Evolutionary conservation across 2,888 invertebrate species (phyloP), one percentile per base, ranked within the genome.

Genomic region (Atrina japonica): DNA sequence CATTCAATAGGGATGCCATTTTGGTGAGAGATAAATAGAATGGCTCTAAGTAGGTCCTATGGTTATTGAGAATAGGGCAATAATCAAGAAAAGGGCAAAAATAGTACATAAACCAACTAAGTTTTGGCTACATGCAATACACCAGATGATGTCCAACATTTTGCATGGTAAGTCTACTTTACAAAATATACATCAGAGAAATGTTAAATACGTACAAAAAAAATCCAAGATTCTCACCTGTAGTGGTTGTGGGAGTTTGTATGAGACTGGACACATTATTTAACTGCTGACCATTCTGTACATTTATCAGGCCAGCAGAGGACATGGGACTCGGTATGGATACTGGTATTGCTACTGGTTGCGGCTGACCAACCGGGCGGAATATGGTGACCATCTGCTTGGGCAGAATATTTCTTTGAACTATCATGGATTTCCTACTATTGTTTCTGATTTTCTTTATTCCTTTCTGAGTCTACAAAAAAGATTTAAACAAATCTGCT

Each of bases 321-420:
- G 61, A 16, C 41, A 23, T 49, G 18, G 55, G 29, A 25, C 40
- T 55, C n/a, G 50, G 27, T 41, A 40, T 35, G 35, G 35, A 35
- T 21, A 56, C 56, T 14, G 56, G 40, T 5, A 56, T 18, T 18
- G 56, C 14, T 11, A 56, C 40, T 18, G 56, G 23, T 35, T 56
- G 41, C 23, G 47, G 56, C 18, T 25, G 35, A 35, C 45, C 43
- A 1, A 41, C 23, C 18, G 60, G 60, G 21, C 78, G 80, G 25
- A 77, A 73, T 11, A 83, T 66, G 30, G 78, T 77, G 25, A 78
- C 69, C 58, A 82, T 74, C 0, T 73, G 69, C 35, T 88, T 88
- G 5, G 88, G 88, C 30, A 88, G 72, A 11, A 88, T 76, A 1
- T 85, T 86, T 49, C 88, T 76, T 79, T 88, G 88, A n/a, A 84